Evolutionary conservation across 2,888 invertebrate genomes (phyloP), one percentile per base, ranked within the genome.

Genomic region (Coenonympha glycerion): DNA sequence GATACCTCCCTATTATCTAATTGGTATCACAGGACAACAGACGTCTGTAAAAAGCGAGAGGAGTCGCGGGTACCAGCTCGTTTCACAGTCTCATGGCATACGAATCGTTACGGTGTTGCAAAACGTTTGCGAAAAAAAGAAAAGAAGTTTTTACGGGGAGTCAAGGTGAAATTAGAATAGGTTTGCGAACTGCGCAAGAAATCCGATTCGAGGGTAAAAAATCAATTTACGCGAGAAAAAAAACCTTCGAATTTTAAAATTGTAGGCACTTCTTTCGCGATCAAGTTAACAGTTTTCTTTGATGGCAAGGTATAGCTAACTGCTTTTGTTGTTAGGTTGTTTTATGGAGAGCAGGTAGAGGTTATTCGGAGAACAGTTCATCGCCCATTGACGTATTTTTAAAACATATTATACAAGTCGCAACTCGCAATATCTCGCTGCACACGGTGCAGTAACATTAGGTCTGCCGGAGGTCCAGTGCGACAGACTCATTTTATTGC

Each of bases 141-240:
- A 42, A 48, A 42, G 49, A 36, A 30, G n/a, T 36, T 55, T 48
- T 52, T 54, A 57, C 56, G 54, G 50, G 53, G 47, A 58, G 58
- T 60, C 62, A 62, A 62, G 60, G 60, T 47, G 37, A 59, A 54
- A 53, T 58, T 55, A 56, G 53, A 50, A 54, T 57, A 55, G 51
- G 55, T 36, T 37, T 44, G 51, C 19, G 45, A 39, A 54, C 59
- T 56, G 55, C 55, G 52, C 44, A 58, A 56, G 59, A 57, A 56
- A 49, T n/a, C 6, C 19, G 9, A 31, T 11, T 39, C 22, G 18
- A n/a, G 26, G 31, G 40, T 15, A 49, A 55, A 56, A 58, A 53
- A 52, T 52, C 48, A 40, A 60, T 57, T n/a, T 57, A 60, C 52
- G 41, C 45, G 55, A 24, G 21, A 15, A 13, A 39, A 21, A 37